Evolutionary conservation across 2,888 invertebrate genomes (phyloP).

Genomic region (Melangyna quadrimaculata): DNA sequence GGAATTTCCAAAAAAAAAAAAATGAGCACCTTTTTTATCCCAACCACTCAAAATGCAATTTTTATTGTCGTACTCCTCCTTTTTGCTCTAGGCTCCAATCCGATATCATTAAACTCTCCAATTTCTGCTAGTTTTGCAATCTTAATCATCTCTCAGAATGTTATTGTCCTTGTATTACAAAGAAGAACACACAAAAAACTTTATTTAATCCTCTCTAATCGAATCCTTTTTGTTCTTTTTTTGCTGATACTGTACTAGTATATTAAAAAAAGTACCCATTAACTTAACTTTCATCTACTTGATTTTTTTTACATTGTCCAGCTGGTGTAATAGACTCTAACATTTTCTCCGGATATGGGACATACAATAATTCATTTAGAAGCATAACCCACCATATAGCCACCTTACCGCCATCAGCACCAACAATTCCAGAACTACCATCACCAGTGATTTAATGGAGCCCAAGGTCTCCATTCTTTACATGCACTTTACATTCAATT

Average conservation of each 20-base stretch:
- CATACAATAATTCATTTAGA: conserved; percentile 34
- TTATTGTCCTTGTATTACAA: neutral
- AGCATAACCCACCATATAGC: neutral
- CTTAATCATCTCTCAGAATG: no score
- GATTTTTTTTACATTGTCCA: neutral
- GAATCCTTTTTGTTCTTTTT: neutral
- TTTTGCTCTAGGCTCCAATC: no score
- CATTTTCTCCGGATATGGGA: conserved; percentile 38
- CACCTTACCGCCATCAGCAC: neutral
- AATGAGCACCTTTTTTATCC: no score
- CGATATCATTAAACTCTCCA: no score
- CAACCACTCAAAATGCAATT: no score
- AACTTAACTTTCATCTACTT: conserved; percentile 1
- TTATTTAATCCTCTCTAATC: neutral
- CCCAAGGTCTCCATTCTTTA: conserved; percentile 32
- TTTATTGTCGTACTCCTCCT: no score
- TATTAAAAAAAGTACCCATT: neutral
- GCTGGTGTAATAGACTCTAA: neutral
- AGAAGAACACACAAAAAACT: no score
- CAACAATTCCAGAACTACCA: neutral
- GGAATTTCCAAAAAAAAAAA: no score
- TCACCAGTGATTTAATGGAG: conserved; percentile 18
- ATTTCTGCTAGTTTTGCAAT: no score
- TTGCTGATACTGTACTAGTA: neutral
- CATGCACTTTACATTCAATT: conserved; percentile 58